A percentile compares a stretch with the other conserved stretches of the same genome.
phyloP scores from a whole-genome alignment of 1,140 invertebrate species.

The Pristionchus pacificus region DNA sequence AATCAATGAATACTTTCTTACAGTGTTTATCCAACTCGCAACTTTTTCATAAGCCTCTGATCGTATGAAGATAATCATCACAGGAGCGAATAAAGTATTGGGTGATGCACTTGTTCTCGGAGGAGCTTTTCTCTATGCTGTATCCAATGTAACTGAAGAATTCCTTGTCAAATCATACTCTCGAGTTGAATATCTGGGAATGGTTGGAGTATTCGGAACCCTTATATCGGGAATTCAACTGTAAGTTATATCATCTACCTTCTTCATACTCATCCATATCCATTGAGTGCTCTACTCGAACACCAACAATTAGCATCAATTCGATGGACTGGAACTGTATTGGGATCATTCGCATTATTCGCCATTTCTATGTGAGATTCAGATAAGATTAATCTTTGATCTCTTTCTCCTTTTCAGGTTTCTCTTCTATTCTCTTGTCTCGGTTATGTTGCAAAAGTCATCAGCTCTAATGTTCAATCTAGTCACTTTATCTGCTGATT shows the following conservation, averaged over 20 bases:
- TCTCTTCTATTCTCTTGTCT: slow-evolving; percentile 73
- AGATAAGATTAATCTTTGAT: no score
- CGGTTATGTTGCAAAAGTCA: slow-evolving; percentile 72
- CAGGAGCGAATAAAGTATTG: slow-evolving; percentile 73
- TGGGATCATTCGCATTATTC: slow-evolving; percentile 65
- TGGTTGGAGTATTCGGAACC: slow-evolving; percentile 77
- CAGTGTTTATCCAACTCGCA: no score
- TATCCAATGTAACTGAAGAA: slow-evolving; percentile 78
- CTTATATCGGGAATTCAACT: slow-evolving; percentile 75
- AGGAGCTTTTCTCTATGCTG: slow-evolving; percentile 76
- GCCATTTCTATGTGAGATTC: slow-evolving; percentile 62
- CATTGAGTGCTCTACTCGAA: slow-evolving; percentile 64
- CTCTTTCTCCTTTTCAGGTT: no score
- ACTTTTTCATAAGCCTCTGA: no score
- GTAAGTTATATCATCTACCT: slow-evolving; percentile 60
- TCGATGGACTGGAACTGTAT: slow-evolving; percentile 64
- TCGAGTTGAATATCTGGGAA: slow-evolving; percentile 76
- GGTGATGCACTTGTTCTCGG: slow-evolving; percentile 78
- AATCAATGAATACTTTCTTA: no score
- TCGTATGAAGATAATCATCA: slow-evolving; percentile 32
- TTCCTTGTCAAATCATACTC: slow-evolving; percentile 75
- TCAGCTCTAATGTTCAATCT: slow-evolving; percentile 77
- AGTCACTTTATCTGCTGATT: slow-evolving; percentile 77
- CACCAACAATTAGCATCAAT: slow-evolving; percentile 60
- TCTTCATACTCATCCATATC: background rate